phyloP scores from a whole-genome alignment of 2,888 invertebrate species.

The Aphodius granarius region DNA sequence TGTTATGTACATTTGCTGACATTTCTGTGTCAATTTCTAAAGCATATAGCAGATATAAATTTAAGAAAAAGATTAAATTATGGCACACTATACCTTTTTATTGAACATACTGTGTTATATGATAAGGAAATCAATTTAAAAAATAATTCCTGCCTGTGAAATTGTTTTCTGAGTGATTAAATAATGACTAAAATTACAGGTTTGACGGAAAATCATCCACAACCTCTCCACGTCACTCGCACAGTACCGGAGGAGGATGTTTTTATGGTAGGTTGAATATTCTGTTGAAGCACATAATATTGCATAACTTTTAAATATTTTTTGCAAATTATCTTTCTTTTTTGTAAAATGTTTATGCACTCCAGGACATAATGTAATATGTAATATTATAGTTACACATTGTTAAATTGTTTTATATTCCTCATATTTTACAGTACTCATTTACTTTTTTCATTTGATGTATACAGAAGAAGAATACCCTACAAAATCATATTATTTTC shows the following conservation, averaged over 20 bases:
- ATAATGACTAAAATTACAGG: constrained; percentile 55
- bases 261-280: constrained; percentile 82
- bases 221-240: constrained; percentile 68
- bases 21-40: too few species aligned
- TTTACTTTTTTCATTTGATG: background rate
- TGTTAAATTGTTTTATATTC: background rate
- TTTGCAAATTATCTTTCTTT: background rate
- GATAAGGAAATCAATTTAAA: too few species aligned
- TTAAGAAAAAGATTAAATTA: too few species aligned
- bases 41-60: too few species aligned
- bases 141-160: background rate
- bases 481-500: background rate
- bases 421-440: background rate
- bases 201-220: constrained; percentile 75
- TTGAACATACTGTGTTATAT: too few species aligned
- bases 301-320: background rate
- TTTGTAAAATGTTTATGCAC: background rate
- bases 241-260: constrained; percentile 91
- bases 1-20: too few species aligned
- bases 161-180: background rate
- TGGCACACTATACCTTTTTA: too few species aligned
- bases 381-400: background rate
- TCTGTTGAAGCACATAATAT: background rate
- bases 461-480: background rate
- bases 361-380: background rate